Evolutionary conservation across 2,797 vertebrate genomes (phyloP).

Genomic region (Phoxinus dragarum): DNA sequence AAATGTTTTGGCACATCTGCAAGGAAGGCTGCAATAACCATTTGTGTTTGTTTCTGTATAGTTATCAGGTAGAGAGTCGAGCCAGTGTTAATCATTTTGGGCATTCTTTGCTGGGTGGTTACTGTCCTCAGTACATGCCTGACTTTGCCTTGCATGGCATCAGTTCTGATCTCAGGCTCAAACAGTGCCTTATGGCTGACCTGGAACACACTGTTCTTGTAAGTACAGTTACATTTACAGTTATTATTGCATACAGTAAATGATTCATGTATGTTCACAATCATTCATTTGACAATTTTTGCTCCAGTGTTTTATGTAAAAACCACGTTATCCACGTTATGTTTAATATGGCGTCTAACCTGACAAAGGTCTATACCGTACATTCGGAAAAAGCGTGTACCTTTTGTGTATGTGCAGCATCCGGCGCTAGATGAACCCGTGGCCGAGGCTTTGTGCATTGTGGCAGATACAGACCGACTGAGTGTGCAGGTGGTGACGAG

Average conservation of each 20-base stretch:
- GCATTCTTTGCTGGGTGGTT: conserved; percentile 85
- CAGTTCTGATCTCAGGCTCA: conserved; percentile 81
- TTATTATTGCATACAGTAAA: background rate
- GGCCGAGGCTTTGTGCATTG: conserved; percentile 86
- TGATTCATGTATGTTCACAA: background rate
- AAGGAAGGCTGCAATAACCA: background rate
- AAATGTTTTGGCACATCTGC: background rate
- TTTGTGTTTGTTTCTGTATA: conserved; percentile 59
- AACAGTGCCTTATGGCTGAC: conserved; percentile 79
- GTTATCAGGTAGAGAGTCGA: conserved; percentile 78
- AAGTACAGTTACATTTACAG: conserved; percentile 63
- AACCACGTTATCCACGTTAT: background rate
- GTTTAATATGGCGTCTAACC: background rate
- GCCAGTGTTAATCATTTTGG: conserved; percentile 83
- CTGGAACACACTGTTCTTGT: conserved; percentile 84
- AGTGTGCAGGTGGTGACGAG: conserved; percentile 86
- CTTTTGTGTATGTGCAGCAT: conserved; percentile 71
- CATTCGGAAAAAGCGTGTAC: background rate
- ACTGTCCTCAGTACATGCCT: conserved; percentile 84
- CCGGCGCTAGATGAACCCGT: conserved; percentile 87
- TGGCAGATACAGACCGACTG: conserved; percentile 87
- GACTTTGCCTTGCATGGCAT: conserved; percentile 87
- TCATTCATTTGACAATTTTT: background rate
- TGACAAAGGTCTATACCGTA: background rate
- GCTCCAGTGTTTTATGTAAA: background rate